Conservation (phyloP, 2,888 invertebrate species). For the Melinopterus prodromus region DNA sequence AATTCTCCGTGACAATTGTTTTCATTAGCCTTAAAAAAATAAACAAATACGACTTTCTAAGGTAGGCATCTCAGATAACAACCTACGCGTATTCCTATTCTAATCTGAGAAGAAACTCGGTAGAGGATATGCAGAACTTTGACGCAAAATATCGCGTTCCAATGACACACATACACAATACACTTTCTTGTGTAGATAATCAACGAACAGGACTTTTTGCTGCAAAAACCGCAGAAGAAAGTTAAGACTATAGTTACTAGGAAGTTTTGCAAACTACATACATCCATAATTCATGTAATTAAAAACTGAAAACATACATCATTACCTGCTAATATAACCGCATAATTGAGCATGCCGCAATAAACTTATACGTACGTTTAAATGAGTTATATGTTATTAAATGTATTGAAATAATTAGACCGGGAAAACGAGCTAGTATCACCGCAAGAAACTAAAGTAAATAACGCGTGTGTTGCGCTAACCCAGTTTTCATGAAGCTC, state of each 20-base stretch:
- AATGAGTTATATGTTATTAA: not conserved
- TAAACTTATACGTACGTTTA: not conserved
- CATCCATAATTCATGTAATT: conserved; percentile 4
- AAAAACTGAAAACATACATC: conserved; percentile 4
- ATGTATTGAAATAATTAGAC: not conserved
- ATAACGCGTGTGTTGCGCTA: not conserved
- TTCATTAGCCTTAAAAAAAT: not conserved
- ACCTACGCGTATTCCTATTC: not conserved
- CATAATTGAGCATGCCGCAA: not conserved
- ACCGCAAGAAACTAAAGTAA: not conserved
- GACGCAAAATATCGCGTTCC: not conserved
- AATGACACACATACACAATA: not conserved
- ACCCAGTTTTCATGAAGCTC: not conserved
- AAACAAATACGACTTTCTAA: not conserved
- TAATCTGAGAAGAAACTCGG: not conserved
- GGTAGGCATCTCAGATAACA: not conserved
- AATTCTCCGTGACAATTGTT: not conserved
- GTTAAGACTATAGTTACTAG: not conserved
- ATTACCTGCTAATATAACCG: not conserved
- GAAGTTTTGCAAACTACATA: not conserved
- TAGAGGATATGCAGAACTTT: not conserved
- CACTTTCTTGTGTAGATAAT: not conserved
- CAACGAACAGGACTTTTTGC: not conserved
- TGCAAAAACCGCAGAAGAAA: not conserved
- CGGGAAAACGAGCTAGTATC: not conserved